Evolutionary conservation across 2,113 vertebrate genomes (phyloP).

Genomic region (Nothoprocta pentlandii): DNA sequence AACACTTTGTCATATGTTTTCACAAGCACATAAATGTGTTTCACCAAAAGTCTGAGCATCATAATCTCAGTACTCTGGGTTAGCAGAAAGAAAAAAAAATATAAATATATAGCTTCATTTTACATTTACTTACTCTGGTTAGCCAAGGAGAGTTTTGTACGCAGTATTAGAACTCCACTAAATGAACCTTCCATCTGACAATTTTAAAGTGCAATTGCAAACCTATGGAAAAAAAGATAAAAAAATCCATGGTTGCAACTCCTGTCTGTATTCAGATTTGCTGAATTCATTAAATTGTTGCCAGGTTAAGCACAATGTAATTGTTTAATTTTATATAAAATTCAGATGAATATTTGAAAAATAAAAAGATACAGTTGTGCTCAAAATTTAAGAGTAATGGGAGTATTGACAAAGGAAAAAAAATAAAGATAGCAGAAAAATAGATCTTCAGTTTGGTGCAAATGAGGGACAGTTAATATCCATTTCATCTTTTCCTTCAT

Average conservation of each 20-base stretch:
- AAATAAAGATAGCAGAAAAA: not conserved
- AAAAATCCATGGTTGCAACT: not conserved
- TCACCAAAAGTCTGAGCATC: conserved; percentile 28
- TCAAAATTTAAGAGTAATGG: not conserved
- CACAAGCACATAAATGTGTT: conserved; percentile 48
- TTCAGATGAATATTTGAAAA: not conserved
- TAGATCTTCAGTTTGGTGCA: conserved; percentile 16
- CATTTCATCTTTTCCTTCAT: conserved; percentile 43
- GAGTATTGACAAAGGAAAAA: not conserved
- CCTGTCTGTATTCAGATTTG: not conserved
- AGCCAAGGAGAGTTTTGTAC: not conserved
- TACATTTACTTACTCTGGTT: not conserved
- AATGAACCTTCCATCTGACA: not conserved
- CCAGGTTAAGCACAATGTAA: not conserved
- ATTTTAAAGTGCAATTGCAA: conserved; percentile 19
- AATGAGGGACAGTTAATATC: conserved; percentile 30
- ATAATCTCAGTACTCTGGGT: not conserved
- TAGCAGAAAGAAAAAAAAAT: not conserved
- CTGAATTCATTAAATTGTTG: not conserved
- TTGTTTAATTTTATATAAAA: not conserved
- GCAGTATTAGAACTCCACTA: conserved; percentile 40
- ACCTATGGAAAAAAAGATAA: not conserved
- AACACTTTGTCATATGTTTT: conserved; percentile 46
- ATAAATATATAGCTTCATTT: not conserved
- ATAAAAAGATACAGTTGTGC: not conserved